Base-by-base conservation (phyloP, 2,888 invertebrate genomes). In the Leptinotarsa tumamoca region DNA sequence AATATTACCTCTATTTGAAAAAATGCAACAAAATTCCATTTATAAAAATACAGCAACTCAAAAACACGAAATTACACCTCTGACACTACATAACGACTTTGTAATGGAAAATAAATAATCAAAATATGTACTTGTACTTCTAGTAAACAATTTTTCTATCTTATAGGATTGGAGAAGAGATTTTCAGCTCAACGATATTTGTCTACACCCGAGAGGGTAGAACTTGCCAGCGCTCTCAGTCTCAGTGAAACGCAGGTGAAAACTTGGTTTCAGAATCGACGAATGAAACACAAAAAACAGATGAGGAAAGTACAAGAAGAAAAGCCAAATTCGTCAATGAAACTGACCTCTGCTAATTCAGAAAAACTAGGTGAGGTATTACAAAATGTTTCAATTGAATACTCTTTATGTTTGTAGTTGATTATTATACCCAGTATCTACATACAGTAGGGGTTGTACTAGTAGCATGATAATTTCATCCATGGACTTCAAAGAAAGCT, bases 261-360 rank as follows among this genome's bases (percentile, higher is more conserved):
- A 90, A 98, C 98, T 77, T 98, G 98, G 98, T 98, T 98, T 89
- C 98, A 98, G 90, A 98, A 98, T 89, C 90, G 98, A 43, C 90
- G 98, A 83, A 98, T 98, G 98, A 97, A 97, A 87, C 96, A 97
- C 88, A 97, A 97, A 91, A 97, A 97, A 85, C 96, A 96, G 86
- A 89, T 96, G 88, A 88, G 95, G 82, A 95, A 95, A 84, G 89
- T 93, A 75, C 92, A 92, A 81, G 90, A 91, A 52, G 89, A 89
- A 13, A 89, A 90, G 54, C 56, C 76, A 10, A 80, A 72, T 54
- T 72, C 73, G 21, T 74, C 78, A 5, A 74, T 71, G 4, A 83
- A 81, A 67, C 21, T 77, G 63, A 71, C 68, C 2, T 68, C 63
- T 15, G 71, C 74, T 17, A 67, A 63, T n/a, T 52, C 80, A n/a